Percentiles rank a stretch among this genome's conserved stretches.
These are phyloP conservation scores for Acromyrmex charruanus DNA, from an alignment of 1,140 invertebrate species.

Conservation along the genomic window DNA sequence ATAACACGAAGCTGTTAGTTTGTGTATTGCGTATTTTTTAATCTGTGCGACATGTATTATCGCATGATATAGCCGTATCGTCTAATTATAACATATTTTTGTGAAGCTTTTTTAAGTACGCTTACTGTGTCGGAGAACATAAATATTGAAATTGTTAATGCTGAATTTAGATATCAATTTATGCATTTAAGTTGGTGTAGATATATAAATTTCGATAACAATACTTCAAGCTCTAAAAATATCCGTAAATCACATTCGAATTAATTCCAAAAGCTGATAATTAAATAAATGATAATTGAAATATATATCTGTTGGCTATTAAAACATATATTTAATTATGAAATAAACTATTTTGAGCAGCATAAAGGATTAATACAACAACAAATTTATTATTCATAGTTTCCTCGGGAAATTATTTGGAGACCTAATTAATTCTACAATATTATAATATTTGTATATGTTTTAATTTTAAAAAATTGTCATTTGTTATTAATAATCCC, in stretches of 20 bases:
- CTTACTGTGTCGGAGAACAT: neutral
- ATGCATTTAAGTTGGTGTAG: neutral
- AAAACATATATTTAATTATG: conserved; percentile 5
- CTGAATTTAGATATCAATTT: neutral
- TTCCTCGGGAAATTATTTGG: neutral
- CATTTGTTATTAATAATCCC: neutral
- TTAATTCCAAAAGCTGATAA: neutral
- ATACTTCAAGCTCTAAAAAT: neutral
- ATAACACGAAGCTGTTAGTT: conserved; percentile 14
- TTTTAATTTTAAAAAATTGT: neutral
- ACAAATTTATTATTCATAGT: neutral
- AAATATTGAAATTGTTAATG: neutral
- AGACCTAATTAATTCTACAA: neutral
- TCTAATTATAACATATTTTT: conserved; percentile 5
- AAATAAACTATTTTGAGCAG: neutral
- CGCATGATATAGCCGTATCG: neutral
- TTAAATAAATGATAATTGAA: neutral
- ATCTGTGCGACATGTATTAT: conserved; percentile 1
- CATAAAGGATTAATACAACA: neutral
- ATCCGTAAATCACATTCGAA: neutral
- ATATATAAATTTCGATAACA: neutral
- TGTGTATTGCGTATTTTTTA: conserved; percentile 20
- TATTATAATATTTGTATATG: neutral
- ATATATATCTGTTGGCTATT: neutral
- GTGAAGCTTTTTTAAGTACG: neutral